phyloP scores from a whole-genome alignment of 1,140 invertebrate genomes.

The Sinonovacula constricta region DNA sequence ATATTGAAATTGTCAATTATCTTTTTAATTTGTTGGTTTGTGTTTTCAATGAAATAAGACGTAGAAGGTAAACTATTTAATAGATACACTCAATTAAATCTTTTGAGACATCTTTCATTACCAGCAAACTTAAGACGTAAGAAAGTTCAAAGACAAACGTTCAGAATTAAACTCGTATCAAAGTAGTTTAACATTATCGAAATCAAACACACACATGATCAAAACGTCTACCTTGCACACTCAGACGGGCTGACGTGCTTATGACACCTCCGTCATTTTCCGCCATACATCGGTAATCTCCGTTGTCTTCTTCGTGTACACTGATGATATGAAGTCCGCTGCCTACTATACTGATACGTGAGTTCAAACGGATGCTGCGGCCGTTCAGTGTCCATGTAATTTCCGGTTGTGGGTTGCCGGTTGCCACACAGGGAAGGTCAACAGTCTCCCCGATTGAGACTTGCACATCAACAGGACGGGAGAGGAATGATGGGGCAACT shows the following conservation, averaged over 20 bases:
- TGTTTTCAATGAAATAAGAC: too few relatives aligned
- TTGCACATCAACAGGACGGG: conserved; percentile 72
- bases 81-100: too few relatives aligned
- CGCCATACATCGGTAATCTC: conserved; percentile 86
- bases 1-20: too few relatives aligned
- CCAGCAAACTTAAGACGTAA: too few relatives aligned
- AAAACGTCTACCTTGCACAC: conserved; percentile 87
- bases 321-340: conserved; percentile 84
- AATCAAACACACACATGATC: too few relatives aligned
- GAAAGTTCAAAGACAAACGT: too few relatives aligned
- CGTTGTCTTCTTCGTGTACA: conserved; percentile 83
- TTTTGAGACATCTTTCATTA: too few relatives aligned
- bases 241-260: conserved; percentile 83
- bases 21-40: too few relatives aligned
- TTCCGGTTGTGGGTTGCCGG: conserved; percentile 83
- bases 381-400: conserved; percentile 84
- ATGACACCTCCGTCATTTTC: conserved; percentile 84
- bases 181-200: too few relatives aligned
- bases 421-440: conserved; percentile 83
- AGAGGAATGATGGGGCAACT: conserved; percentile 68
- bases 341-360: conserved; percentile 53
- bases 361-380: conserved; percentile 38
- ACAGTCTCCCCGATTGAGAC: conserved; percentile 80
- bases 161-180: too few relatives aligned
- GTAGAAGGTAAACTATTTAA: too few relatives aligned